Base-by-base conservation (phyloP, 2,888 invertebrate species). In the Caenorhabditis sp. region DNA sequence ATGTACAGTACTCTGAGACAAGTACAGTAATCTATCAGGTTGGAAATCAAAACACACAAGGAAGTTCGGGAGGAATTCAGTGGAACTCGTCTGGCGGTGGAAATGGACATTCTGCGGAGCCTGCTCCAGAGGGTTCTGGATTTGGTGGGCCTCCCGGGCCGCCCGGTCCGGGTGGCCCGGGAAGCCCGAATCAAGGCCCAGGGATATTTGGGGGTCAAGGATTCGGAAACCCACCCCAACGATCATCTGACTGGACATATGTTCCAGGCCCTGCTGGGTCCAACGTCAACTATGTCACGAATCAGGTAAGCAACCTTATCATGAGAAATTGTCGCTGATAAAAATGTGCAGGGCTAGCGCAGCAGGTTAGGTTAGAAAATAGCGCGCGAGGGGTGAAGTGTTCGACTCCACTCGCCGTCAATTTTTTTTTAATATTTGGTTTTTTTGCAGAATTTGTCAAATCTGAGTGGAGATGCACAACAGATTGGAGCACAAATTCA, bases 401-500 rank as follows among this genome's bases (percentile, higher is more conserved):
- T n/a, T n/a, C n/a, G n/a, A n/a, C n/a, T n/a, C n/a, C 26, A 58
- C n/a, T 50, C 24, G 14, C 24, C n/a, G 21, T 50, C 57, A 57
- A 21, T 12, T 1, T 49, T 27, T 49, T 58, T 51, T n/a, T 54
- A 54, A 53, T 53, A 6, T n/a, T n/a, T n/a, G n/a, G n/a, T n/a
- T n/a, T n/a, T 36, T 3, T 51, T 65, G 54, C 66, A 66, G 66
- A 26, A n/a, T 10, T 21, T 37, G 24, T 21, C 43, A 31, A 14
- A 21, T 27, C 60, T 69, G 64, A 69, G 57, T 10, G 63, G 61
- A 6, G 69, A 69, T 23, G 69, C 65, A 8, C 58, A 62, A 14
- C 69, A 69, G 31, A 69, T 69, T 17, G 69, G 65, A 23, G 69
- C 65, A 17, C 69, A 69, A 36, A 69, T 69, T 37, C 69, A 67